A percentile compares a stretch with the other conserved stretches of the same genome.
Conservation (phyloP, 2,888 invertebrate genomes). For the Drosophila affinis region DNA sequence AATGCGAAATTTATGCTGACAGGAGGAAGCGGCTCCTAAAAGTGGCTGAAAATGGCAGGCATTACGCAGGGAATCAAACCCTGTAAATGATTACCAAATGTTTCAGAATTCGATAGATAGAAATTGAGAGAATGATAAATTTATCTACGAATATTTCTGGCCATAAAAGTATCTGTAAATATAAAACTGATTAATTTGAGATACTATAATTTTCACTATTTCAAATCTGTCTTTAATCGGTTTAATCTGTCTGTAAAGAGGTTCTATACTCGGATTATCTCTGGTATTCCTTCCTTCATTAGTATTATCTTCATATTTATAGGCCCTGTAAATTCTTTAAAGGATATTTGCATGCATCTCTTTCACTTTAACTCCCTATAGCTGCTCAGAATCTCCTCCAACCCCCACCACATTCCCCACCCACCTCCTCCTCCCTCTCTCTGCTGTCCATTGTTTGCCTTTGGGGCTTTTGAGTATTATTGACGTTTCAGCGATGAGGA, state of each 20-base stretch:
- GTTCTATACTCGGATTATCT: too few species aligned
- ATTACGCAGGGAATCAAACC: not conserved
- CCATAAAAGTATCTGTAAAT: too few species aligned
- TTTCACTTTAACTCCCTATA: constrained; percentile 16
- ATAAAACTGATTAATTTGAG: too few species aligned
- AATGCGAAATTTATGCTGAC: too few species aligned
- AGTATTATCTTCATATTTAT: not conserved
- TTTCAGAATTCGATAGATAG: not conserved
- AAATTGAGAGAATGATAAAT: too few species aligned
- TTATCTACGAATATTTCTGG: too few species aligned
- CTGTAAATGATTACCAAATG: too few species aligned
- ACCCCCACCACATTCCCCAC: too few species aligned
- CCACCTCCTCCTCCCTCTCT: not conserved
- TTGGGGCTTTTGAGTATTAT: constrained; percentile 40
- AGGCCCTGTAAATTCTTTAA: not conserved
- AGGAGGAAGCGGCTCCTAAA: not conserved
- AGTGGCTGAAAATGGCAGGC: not conserved
- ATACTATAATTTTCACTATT: too few species aligned
- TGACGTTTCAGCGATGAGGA: constrained; percentile 33
- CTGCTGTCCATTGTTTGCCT: constrained; percentile 20
- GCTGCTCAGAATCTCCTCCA: not conserved
- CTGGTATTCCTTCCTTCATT: too few species aligned
- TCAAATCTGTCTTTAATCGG: too few species aligned
- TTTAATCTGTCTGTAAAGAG: too few species aligned
- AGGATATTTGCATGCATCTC: not conserved